Evolutionary conservation across 2,113 vertebrate genomes (phyloP).

Genomic region (Corythornis cristatus): DNA sequence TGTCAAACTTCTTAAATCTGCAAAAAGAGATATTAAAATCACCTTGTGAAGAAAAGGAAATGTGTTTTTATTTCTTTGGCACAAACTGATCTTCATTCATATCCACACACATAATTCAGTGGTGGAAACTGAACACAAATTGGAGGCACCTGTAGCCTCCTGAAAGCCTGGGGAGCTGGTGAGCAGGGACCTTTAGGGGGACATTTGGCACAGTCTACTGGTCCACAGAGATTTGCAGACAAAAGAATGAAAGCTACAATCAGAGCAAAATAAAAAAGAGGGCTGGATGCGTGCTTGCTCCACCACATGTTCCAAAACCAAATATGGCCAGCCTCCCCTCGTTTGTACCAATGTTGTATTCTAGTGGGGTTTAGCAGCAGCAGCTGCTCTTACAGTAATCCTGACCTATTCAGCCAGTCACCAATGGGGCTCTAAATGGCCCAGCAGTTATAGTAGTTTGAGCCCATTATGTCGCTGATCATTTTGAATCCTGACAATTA

Average conservation of each 20-base stretch:
- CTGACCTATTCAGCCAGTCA: slow-evolving; percentile 56
- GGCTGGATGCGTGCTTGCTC: background rate
- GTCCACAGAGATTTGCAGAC: slow-evolving; percentile 20
- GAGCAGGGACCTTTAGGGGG: background rate
- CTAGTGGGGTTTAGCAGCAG: slow-evolving; percentile 34
- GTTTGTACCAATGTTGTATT: slow-evolving; percentile 46
- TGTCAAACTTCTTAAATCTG: slow-evolving; percentile 95
- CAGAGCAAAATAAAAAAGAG: slow-evolving; percentile 28
- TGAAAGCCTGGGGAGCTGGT: background rate
- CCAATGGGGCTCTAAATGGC: slow-evolving; percentile 37
- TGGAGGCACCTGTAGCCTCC: slow-evolving; percentile 2
- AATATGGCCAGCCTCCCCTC: background rate
- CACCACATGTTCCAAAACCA: slow-evolving; percentile 20
- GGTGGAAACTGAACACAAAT: slow-evolving; percentile 4
- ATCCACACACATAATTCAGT: background rate
- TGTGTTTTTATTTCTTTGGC: background rate
- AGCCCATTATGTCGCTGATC: slow-evolving; percentile 49
- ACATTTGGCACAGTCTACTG: background rate
- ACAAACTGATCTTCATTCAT: background rate
- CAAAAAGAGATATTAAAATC: background rate
- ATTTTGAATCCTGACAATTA: slow-evolving; percentile 68
- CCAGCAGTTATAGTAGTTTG: slow-evolving; percentile 65
- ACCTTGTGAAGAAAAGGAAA: background rate
- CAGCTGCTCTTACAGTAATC: slow-evolving; percentile 60
- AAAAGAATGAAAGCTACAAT: slow-evolving; percentile 66